Percentiles rank a stretch among this genome's conserved stretches.
phyloP scores from a whole-genome alignment of 2,113 vertebrate genomes.

The Tragelaphus strepsiceros region DNA sequence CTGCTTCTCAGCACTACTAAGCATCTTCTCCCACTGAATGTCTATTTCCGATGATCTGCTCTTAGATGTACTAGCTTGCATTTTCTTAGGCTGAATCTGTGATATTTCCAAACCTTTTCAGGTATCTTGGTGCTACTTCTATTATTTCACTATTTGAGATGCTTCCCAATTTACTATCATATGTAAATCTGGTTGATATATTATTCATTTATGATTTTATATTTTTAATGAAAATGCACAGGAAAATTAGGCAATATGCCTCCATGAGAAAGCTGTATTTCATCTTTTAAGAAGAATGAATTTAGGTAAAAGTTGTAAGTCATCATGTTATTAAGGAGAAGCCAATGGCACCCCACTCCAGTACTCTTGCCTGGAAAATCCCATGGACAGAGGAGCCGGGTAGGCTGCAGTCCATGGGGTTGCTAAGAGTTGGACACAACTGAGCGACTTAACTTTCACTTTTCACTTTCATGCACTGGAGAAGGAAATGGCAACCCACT shows the following conservation, averaged over 20 bases:
- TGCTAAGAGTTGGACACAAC: no score
- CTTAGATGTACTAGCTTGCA: not conserved
- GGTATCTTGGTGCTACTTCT: not conserved
- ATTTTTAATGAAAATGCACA: conserved; percentile 31
- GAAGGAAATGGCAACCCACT: no score
- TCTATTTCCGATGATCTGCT: conserved; percentile 1
- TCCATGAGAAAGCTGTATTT: not conserved
- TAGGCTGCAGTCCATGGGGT: no score
- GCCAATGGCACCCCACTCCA: no score
- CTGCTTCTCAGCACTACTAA: not conserved
- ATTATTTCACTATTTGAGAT: not conserved
- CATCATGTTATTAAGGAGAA: no score
- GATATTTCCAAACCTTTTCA: conserved; percentile 8
- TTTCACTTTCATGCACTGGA: no score
- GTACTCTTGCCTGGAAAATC: no score
- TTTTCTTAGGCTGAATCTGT: not conserved
- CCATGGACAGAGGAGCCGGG: no score
- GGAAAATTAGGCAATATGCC: not conserved
- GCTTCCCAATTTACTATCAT: not conserved
- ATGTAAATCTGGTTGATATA: not conserved
- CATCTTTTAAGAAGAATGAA: not conserved
- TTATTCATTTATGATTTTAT: not conserved
- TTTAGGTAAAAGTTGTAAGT: not conserved
- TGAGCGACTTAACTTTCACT: no score
- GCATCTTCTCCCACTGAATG: not conserved